Base-by-base conservation (phyloP, 2,797 vertebrate genomes). In the Tympanoctomys barrerae region DNA sequence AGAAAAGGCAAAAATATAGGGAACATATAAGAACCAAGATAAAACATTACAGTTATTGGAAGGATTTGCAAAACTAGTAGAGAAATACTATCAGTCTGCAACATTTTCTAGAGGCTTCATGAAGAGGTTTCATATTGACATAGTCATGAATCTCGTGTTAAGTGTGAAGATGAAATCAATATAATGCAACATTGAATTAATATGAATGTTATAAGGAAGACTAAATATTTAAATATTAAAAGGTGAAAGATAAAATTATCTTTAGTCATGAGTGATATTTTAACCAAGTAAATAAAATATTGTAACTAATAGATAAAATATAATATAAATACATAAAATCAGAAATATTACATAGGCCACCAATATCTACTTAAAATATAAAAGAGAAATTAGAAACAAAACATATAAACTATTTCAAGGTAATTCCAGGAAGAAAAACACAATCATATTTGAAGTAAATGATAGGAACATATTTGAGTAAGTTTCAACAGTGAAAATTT, bases 401-500 rank as follows among this genome's bases (percentile, higher is more conserved):
- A 59, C 39, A 26, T 22, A 66, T 13, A 81, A 22, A 18, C 26
- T 39, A 75, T 8, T 71, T 11, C 21, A 71, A 71, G 22, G 21
- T 71, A 71, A 71, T 11, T 71, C 36, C 36, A 39, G 3, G 57
- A 91, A 64, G 54, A 62, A 83, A 93, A 77, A 18, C 9, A 83
- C 14, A 54, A 62, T 64, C 18, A 49, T 57, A 39, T 84, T 84
- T 87, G 64, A 61, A 81, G 39, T 68, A 81, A 81, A 59, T 64
- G 36, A 71, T 57, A 39, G 39, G 73, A 89, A 77, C 68, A 70
- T 62, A 70, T 54, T 28, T 49, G n/a, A 90, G 12, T 75, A 82
- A 54, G 31, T 77, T 92, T 92, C 68, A 87, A 90, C 59, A 81
- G 16, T 87, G 2, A 68, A 71, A 73, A 14, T 49, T 68, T 90